phyloP scores from a whole-genome alignment of 2,113 vertebrate species.

The Cephalopholis sonnerati region DNA sequence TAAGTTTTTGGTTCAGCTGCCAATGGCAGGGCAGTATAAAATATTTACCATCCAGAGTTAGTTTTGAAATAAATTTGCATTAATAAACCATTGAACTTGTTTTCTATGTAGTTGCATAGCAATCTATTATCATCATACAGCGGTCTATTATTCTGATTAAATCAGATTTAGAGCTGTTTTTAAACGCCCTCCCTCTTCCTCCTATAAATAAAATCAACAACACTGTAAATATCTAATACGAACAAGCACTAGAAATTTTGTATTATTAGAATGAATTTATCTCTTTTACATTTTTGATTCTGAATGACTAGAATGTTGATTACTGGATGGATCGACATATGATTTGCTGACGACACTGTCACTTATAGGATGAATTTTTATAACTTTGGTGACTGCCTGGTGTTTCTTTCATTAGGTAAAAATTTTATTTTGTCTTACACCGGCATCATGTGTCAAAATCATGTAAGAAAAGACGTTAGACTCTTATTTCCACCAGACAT shows the following conservation, averaged over 20 bases:
- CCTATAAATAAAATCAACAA: background rate
- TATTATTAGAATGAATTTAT: background rate
- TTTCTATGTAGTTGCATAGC: constrained; percentile 2
- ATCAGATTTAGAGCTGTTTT: background rate
- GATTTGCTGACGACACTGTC: background rate
- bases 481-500: too few species aligned
- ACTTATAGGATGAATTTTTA: background rate
- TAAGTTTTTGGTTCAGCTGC: constrained; percentile 34
- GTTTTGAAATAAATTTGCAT: constrained; percentile 38
- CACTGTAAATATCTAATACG: background rate
- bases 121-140: background rate
- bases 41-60: constrained; percentile 45
- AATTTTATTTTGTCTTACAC: background rate
- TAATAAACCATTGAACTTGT: constrained; percentile 17
- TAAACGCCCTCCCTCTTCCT: background rate
- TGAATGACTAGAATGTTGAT: background rate
- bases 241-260: background rate
- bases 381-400: background rate
- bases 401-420: background rate
- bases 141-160: background rate
- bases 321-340: background rate
- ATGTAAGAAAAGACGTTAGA: too few species aligned
- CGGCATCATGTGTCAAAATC: too few species aligned
- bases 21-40: constrained; percentile 28
- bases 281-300: background rate